These are phyloP conservation scores for Calliscelio sp. DNA, from an alignment of 2,888 invertebrate genomes.

Conservation along the genomic window DNA sequence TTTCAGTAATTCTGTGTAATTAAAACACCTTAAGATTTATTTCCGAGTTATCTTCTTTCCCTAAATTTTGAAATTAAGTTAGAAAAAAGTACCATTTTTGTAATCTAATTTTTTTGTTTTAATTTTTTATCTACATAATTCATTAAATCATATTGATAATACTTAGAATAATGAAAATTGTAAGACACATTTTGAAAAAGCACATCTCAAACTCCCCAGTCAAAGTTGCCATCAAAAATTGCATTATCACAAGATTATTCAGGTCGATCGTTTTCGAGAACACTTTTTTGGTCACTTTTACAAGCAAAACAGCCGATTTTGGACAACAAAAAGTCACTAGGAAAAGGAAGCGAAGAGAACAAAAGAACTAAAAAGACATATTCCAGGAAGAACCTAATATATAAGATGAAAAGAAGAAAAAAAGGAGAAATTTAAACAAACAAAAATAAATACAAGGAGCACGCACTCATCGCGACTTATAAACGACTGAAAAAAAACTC, in stretches of 20 bases:
- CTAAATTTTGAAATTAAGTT: too few relatives aligned
- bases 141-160: too few relatives aligned
- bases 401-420: constrained; percentile 10
- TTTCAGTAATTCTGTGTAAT: too few relatives aligned
- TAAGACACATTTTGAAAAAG: too few relatives aligned
- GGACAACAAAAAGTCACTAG: too few relatives aligned
- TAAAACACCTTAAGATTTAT: too few relatives aligned
- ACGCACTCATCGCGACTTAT: constrained; percentile 81
- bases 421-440: constrained; percentile 38
- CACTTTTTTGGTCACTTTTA: constrained; percentile 33
- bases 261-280: constrained; percentile 36
- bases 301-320: constrained; percentile 55
- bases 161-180: too few relatives aligned
- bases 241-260: constrained; percentile 58
- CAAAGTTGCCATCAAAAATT: constrained; percentile 61
- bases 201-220: constrained; percentile 59
- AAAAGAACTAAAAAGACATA: constrained; percentile 45
- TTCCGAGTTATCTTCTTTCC: too few relatives aligned
- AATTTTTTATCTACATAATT: too few relatives aligned
- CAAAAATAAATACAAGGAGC: constrained; percentile 54
- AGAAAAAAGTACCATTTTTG: too few relatives aligned
- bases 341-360: constrained; percentile 59
- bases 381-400: constrained; percentile 65
- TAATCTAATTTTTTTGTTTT: too few relatives aligned
- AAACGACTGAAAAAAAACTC: constrained; percentile 84